Conservation (phyloP, 2,113 vertebrate genomes). For the Psephotus haematonotus region DNA sequence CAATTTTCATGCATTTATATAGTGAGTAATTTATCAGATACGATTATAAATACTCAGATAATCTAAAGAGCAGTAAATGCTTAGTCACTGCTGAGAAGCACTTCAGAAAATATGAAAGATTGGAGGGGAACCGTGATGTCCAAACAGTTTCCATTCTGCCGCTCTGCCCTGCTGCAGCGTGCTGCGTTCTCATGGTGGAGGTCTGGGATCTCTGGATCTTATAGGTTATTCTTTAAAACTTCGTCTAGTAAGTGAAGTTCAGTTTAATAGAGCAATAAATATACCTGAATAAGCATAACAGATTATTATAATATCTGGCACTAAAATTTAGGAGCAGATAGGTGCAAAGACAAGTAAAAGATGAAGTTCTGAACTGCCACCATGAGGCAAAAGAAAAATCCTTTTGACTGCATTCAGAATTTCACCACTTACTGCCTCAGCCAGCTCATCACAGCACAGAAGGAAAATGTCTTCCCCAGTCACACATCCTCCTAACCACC, state of each 20-base stretch:
- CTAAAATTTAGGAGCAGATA: neutral
- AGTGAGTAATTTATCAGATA: neutral
- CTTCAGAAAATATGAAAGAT: neutral
- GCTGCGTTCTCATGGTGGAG: neutral
- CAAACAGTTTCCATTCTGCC: neutral
- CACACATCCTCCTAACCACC: neutral
- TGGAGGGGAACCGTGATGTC: neutral
- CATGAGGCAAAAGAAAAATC: neutral
- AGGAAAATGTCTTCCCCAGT: neutral
- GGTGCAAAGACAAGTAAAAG: neutral
- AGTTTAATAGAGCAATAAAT: neutral
- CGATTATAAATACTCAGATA: neutral
- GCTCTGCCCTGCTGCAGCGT: neutral
- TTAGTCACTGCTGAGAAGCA: neutral
- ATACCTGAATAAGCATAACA: neutral
- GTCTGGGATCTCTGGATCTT: neutral
- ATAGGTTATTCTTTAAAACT: neutral
- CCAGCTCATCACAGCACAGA: neutral
- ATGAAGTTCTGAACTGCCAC: neutral
- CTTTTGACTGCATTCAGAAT: neutral
- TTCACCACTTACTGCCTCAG: neutral
- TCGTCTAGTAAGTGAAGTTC: neutral
- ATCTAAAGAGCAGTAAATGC: neutral
- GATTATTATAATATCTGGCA: neutral
- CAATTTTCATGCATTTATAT: neutral